These are phyloP conservation scores for Drosophila neotestacea DNA, from an alignment of 2,888 invertebrate genomes.

Conservation along the genomic window DNA sequence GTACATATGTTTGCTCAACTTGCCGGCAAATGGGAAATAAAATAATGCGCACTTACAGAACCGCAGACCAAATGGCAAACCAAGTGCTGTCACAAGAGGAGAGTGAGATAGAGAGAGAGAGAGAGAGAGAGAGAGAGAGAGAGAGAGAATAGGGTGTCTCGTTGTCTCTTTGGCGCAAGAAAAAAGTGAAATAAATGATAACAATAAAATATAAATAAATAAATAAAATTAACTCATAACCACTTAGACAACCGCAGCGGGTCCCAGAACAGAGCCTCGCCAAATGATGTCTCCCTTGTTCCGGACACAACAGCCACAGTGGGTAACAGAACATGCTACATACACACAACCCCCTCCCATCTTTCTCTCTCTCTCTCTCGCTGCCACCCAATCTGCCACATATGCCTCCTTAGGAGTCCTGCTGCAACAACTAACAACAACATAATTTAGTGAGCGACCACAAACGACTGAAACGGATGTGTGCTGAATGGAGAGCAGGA, in stretches of 20 bases:
- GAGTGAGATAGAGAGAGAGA: no score
- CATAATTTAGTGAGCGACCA: conserved; percentile 73
- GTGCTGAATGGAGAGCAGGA: conserved; percentile 47
- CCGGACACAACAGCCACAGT: conserved; percentile 9
- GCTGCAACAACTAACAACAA: conserved; percentile 72
- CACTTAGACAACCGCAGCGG: conserved; percentile 71
- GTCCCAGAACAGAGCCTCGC: conserved; percentile 26
- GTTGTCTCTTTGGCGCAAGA: neutral
- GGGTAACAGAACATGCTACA: conserved; percentile 6
- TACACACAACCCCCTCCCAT: neutral
- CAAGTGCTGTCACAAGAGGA: conserved; percentile 7
- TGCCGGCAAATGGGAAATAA: conserved; percentile 42
- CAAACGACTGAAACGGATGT: conserved; percentile 64
- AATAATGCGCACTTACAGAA: conserved; percentile 51
- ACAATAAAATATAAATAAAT: conserved; percentile 82
- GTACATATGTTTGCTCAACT: conserved; percentile 39
- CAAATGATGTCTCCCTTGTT: conserved; percentile 52
- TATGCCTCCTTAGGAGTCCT: conserved; percentile 12
- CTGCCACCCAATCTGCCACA: neutral
- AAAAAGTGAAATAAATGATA: conserved; percentile 74
- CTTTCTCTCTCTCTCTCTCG: no score
- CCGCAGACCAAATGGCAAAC: conserved; percentile 34
- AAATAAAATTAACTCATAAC: conserved; percentile 82
- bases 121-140: neutral
- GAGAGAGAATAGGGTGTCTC: neutral